Conservation (phyloP, 2,888 invertebrate species). For the Clostera curtula region DNA sequence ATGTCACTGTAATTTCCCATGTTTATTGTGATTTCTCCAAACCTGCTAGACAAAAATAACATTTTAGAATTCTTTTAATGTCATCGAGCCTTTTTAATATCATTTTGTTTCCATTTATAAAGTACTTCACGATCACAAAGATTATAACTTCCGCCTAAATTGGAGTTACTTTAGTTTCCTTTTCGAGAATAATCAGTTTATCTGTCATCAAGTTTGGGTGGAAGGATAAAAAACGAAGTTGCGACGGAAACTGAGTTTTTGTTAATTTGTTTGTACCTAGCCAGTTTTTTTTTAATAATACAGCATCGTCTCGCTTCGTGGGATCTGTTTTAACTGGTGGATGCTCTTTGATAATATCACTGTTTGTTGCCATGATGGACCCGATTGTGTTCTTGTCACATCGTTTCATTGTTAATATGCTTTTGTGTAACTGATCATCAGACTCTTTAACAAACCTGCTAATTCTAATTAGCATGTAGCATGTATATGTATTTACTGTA, state of each 20-base stretch:
- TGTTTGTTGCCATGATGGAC: conserved; percentile 10
- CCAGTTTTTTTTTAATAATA: conserved; percentile 28
- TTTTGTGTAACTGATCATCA: too few relatives aligned
- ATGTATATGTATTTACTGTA: too few relatives aligned
- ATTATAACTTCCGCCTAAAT: background rate
- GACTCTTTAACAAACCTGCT: too few relatives aligned
- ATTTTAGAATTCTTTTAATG: too few relatives aligned
- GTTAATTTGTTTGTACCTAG: conserved; percentile 25
- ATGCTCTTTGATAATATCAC: conserved; percentile 12
- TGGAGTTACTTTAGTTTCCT: conserved; percentile 2
- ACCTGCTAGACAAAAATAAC: too few relatives aligned
- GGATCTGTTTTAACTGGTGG: conserved; percentile 13
- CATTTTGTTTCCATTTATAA: too few relatives aligned
- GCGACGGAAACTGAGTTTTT: conserved; percentile 28
- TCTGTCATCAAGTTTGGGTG: conserved; percentile 8
- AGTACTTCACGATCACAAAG: too few relatives aligned
- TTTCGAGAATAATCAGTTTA: conserved; percentile 8
- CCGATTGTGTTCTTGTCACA: conserved; percentile 13
- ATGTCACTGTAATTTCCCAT: conserved; percentile 3
- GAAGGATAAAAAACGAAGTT: conserved; percentile 8
- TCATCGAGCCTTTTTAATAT: too few relatives aligned
- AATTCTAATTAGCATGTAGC: too few relatives aligned
- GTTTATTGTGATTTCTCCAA: too few relatives aligned
- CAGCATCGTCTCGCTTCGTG: conserved; percentile 27
- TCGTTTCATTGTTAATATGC: too few relatives aligned